Percentiles rank a stretch among this genome's conserved stretches.
Conservation (phyloP, 2,113 vertebrate genomes). For the Gorilla gorilla region DNA sequence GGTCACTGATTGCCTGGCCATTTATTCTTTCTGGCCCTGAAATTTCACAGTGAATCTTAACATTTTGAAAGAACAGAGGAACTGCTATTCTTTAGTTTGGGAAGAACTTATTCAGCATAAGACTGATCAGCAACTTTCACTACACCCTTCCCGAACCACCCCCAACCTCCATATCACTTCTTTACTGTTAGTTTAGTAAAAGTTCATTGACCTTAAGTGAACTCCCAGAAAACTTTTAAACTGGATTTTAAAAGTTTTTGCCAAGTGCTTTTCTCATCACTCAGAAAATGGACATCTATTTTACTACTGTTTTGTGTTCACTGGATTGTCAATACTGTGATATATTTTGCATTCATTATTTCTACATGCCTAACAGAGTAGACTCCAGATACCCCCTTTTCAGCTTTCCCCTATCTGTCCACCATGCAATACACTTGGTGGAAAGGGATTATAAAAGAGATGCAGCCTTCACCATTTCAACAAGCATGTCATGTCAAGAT, state of each 20-base stretch:
- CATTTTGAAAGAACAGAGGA: slow-evolving; percentile 19
- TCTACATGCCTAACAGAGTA: not conserved
- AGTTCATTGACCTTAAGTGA: not conserved
- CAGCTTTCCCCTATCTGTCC: not conserved
- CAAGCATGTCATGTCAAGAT: not conserved
- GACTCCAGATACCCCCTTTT: not conserved
- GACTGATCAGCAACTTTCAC: not conserved
- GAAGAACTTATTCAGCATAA: not conserved
- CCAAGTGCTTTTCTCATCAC: not conserved
- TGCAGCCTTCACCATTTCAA: not conserved
- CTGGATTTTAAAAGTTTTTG: not conserved
- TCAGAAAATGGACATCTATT: not conserved
- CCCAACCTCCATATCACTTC: not conserved
- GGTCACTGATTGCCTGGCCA: not conserved
- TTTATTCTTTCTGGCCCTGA: slow-evolving; percentile 36
- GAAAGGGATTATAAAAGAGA: not conserved
- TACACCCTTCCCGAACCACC: not conserved
- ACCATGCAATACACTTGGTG: not conserved
- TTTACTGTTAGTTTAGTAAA: not conserved
- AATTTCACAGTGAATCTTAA: slow-evolving; percentile 34
- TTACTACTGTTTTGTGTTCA: not conserved
- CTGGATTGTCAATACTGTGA: not conserved
- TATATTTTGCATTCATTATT: not conserved
- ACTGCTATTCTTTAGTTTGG: not conserved
- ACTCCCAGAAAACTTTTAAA: not conserved